Evolutionary conservation across 2,113 vertebrate genomes (phyloP), one percentile per base, ranked within the genome.

Genomic region (Chaetodon auriga): DNA sequence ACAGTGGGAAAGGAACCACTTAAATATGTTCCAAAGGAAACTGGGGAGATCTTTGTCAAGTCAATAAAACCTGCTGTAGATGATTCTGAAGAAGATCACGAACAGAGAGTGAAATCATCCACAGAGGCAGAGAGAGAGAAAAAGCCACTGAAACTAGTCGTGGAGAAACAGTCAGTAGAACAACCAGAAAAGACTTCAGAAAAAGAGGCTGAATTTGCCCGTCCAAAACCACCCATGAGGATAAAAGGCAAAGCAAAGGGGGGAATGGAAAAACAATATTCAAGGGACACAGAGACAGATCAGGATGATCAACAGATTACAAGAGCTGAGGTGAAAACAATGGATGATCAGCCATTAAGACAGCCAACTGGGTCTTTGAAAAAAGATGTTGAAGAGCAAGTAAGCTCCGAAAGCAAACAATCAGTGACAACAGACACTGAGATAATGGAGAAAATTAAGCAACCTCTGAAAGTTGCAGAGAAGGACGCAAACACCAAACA

Each of bases 211-310:
- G 80, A 48, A 14, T n/a, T 62, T 13, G 8, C 2, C 0, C 72
- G 66, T 30, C 92, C 91, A 69, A 93, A 87, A 63, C 85, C 91
- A 41, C 92, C 93, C 11, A 21, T n/a, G 1, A 93, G 93, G 75
- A 80, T 58, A 36, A 94, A 90, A 81, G 88, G 78, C 54, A 94
- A 86, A 89, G 15, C 38, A 43, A 93, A 41, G 25, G 69, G 68
- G 2, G 72, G 2, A 43, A 60, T 61, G n/a, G 89, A 90, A 58
- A 93, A 66, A 65, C 83, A 90, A 53, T 30, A 48, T 23, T 94
- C 89, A 69, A 76, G 73, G 15, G 91, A 93, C 63, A 92, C 77
- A 4, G 92, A 93, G 53, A 89, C 88, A 0, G 88, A 90, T 83
- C 89, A 91, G 69, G 89, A 89, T 49, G 89, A 92, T 45, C 69